These are phyloP conservation scores for Diacarnus erythraeanus DNA, from an alignment of 37 sponge, comb jelly and placozoan species.

Conservation along the genomic window DNA sequence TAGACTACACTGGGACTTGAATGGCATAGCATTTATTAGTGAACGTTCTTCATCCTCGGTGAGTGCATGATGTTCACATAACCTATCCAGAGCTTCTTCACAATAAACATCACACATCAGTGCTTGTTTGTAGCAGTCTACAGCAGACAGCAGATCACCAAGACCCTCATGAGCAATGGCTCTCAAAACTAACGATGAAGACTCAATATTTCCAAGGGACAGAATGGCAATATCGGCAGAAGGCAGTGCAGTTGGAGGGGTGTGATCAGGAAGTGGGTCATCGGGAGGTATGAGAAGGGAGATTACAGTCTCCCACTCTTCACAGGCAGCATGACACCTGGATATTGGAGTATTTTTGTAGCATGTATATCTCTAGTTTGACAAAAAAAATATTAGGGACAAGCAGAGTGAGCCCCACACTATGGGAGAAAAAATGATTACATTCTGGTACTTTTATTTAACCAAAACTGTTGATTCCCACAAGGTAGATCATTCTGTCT, in stretches of 20 bases:
- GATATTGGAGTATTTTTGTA: too few species aligned
- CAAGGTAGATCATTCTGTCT: too few species aligned
- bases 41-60: conserved; percentile 42
- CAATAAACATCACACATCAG: conserved; percentile 57
- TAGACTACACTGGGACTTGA: conserved; percentile 49
- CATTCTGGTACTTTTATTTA: too few species aligned
- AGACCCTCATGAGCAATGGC: conserved; percentile 55
- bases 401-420: too few species aligned
- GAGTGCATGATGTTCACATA: conserved; percentile 44
- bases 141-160: conserved; percentile 56
- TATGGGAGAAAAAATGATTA: too few species aligned
- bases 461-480: too few species aligned
- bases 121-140: conserved; percentile 48
- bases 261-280: background rate
- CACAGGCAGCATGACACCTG: conserved; percentile 58
- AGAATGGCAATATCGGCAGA: background rate
- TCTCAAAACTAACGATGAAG: conserved; percentile 39
- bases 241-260: background rate
- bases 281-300: conserved; percentile 10
- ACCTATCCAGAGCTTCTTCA: conserved; percentile 64
- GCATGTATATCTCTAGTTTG: too few species aligned
- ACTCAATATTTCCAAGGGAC: conserved; percentile 39
- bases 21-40: conserved; percentile 34
- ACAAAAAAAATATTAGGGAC: too few species aligned
- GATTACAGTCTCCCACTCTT: conserved; percentile 75